Conservation (phyloP, 2,797 vertebrate genomes). For the Sphenopsis melanotis region DNA sequence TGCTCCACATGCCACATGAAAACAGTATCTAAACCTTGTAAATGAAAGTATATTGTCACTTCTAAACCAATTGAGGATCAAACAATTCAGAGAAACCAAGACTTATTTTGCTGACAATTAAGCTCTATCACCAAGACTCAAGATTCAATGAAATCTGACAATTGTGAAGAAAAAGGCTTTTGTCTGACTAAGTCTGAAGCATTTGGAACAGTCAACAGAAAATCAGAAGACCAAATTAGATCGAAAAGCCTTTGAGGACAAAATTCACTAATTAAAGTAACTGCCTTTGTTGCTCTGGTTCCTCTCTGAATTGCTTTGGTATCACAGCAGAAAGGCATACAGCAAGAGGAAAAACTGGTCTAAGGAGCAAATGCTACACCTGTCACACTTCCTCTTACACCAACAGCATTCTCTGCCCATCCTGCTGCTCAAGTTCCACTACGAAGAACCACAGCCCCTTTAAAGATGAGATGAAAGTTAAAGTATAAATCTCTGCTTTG, state of each 20-base stretch:
- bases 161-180: conserved; percentile 52
- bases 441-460: neutral
- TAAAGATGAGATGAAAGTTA: neutral
- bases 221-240: conserved; percentile 29
- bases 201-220: conserved; percentile 40
- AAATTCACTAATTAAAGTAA: conserved; percentile 27
- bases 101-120: conserved; percentile 72
- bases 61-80: conserved; percentile 67
- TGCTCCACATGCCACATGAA: conserved; percentile 46
- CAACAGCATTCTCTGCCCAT: neutral
- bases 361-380: neutral
- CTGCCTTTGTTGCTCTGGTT: neutral
- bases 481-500: neutral
- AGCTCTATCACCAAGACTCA: conserved; percentile 47
- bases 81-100: conserved; percentile 68
- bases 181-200: conserved; percentile 37
- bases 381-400: neutral
- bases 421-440: neutral
- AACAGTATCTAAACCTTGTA: conserved; percentile 57
- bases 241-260: conserved; percentile 12
- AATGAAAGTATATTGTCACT: conserved; percentile 58
- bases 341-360: neutral
- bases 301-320: neutral
- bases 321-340: neutral
- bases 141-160: conserved; percentile 60